Evolutionary conservation across 1,140 invertebrate genomes (phyloP), one percentile per base, ranked within the genome.

Genomic region (Bombus pascuorum): DNA sequence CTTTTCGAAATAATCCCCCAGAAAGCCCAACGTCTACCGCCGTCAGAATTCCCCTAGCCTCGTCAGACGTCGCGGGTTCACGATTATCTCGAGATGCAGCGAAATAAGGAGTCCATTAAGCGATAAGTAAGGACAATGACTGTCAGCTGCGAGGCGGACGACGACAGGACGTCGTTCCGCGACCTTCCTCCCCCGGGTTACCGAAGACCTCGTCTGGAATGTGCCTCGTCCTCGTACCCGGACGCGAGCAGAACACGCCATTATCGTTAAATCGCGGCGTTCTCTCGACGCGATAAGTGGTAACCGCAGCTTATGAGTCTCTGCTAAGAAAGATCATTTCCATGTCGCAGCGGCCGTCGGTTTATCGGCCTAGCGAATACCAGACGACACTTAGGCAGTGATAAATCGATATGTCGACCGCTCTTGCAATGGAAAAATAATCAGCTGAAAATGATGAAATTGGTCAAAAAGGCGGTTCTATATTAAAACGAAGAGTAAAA

Each of bases 251-350:
- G 77, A 88, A 89, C 78, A 86, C 68, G 79, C 82, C 81, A 75
- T 90, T 90, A 90, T 90, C 89, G 88, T 84, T 86, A 86, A 88
- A 76, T 85, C 83, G 82, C 57, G 13, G 76, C 86, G 59, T 81
- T 81, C 74, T 89, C 81, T 65, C 62, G 65, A 47, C 73, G 70
- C 86, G 88, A 90, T 90, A 90, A 90, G 85, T 90, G 81, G 42
- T 87, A 88, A 90, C 88, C 89, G 81, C 81, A 66, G 32, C 68
- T 78, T 25, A 89, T 68, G 66, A 65, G 82, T 12, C 9, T 44
- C 71, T 37, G 68, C 62, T 76, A 70, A 87, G 81, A 70, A 87
- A 72, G 74, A 90, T 89, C 85, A 68, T 79, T 75, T 81, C 57
- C 80, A 34, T 28, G 72, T 71, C 57, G n/a, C 47, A 65, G 6